These are phyloP conservation scores for Calosoma granatense DNA, from an alignment of 1,140 invertebrate species.

Conservation along the genomic window DNA sequence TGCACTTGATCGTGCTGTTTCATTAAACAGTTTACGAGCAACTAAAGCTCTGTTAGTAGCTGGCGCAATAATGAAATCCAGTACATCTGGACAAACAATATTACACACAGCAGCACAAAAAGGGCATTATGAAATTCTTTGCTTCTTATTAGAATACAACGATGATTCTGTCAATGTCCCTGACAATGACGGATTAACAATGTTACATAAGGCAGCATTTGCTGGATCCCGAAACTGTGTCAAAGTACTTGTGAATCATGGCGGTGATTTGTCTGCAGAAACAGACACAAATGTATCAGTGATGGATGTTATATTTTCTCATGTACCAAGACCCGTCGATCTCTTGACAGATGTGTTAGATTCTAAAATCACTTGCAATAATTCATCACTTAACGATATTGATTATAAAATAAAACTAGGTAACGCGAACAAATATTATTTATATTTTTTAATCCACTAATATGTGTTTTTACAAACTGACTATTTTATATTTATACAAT, in stretches of 20 bases:
- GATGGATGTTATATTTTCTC: constrained; percentile 1
- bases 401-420: constrained; percentile 14
- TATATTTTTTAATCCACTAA: neutral
- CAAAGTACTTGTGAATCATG: neutral
- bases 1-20: neutral
- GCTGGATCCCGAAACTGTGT: neutral
- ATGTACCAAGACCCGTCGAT: neutral
- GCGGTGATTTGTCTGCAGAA: neutral
- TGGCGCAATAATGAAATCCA: neutral
- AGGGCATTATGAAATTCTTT: neutral
- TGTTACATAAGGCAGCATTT: neutral
- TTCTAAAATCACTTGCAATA: constrained; percentile 13
- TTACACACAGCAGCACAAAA: neutral
- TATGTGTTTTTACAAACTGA: too few species aligned
- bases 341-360: neutral
- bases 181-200: neutral
- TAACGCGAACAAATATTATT: constrained; percentile 2
- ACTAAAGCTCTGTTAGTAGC: neutral
- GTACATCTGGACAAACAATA: neutral
- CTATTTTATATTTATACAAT: too few species aligned
- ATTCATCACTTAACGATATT: constrained; percentile 11
- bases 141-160: neutral
- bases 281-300: neutral
- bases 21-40: neutral
- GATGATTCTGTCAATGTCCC: neutral